Evolutionary conservation across 2,113 vertebrate species (phyloP), one percentile per base, ranked within the genome.

Genomic region (Caloenas nicobarica): DNA sequence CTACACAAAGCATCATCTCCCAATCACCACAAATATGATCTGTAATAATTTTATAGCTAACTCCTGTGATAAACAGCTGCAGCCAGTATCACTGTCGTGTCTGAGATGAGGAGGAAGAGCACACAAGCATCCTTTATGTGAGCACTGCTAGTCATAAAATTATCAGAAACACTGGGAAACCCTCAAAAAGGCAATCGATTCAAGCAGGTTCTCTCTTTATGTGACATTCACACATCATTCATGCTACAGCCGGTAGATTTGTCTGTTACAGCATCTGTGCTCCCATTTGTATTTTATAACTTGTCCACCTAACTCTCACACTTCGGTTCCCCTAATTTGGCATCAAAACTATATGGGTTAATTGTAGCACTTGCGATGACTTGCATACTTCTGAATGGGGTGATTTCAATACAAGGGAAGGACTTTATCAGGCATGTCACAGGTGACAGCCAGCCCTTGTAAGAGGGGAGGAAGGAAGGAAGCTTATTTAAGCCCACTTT

Each of bases 61-160:
- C 25, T 58, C 28, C 28, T 74, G 24, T 11, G 46, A 51, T 16
- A 38, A 87, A 65, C 23, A 77, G 19, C 61, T 50, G 31, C 69
- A 70, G 51, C 4, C 5, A 0, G 33, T 46, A 81, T 25, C 3
- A 2, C 33, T 33, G 26, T 14, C 8, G 0, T 5, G 74, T 17
- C 44, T 13, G 28, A 86, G 56, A 34, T 23, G 50, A 85, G 38
- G 62, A 64, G 16, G 40, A 82, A 40, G 16, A 57, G 31, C 44
- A 64, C 2, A 5, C 4, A 74, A 74, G 22, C 13, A 62, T 33
- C 48, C 57, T 66, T 61, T 58, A 44, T 8, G 5, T 8, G 46
- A 78, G 19, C 24, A 13, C 23, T 57, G 34, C 38, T 64, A 76
- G 57, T 44, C 70, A 70, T 11, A 87, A 84, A 66, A 51, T 44